Percentiles rank a stretch among this genome's conserved stretches.
Evolutionary conservation across 2,888 invertebrate genomes (phyloP).

Genomic region (Caenorhabditis doughertyi): DNA sequence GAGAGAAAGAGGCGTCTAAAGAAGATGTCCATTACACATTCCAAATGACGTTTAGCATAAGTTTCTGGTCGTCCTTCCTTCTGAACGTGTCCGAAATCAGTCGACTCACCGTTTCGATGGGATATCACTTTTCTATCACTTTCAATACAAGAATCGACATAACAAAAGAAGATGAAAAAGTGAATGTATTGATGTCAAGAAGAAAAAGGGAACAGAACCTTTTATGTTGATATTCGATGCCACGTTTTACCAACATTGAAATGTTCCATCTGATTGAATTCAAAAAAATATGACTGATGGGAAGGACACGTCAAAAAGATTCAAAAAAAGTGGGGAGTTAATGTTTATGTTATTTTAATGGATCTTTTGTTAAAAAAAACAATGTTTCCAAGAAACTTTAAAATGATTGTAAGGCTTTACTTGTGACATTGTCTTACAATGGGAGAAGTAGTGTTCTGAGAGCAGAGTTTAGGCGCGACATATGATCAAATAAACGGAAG

Average conservation of each 20-base stretch:
- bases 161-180: conserved; percentile 15
- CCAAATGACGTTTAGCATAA: conserved; percentile 54
- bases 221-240: conserved; percentile 29
- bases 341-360: no score
- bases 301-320: not conserved
- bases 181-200: not conserved
- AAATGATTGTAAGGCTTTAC: no score
- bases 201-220: conserved; percentile 1
- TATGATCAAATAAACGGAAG: not conserved
- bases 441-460: no score
- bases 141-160: not conserved
- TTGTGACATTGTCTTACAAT: no score
- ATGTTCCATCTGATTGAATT: conserved; percentile 19
- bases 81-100: conserved; percentile 49
- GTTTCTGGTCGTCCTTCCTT: conserved; percentile 30
- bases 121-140: conserved; percentile 24
- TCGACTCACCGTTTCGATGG: conserved; percentile 32
- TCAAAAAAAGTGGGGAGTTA: not conserved
- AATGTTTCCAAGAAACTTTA: no score
- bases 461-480: not conserved
- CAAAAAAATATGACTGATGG: not conserved
- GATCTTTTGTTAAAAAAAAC: no score
- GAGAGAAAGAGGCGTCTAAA: conserved; percentile 26
- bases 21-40: conserved; percentile 58
- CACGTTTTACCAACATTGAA: conserved; percentile 11